Evolutionary conservation across 2,888 invertebrate species (phyloP).

Genomic region (Platycnemis pennipes): DNA sequence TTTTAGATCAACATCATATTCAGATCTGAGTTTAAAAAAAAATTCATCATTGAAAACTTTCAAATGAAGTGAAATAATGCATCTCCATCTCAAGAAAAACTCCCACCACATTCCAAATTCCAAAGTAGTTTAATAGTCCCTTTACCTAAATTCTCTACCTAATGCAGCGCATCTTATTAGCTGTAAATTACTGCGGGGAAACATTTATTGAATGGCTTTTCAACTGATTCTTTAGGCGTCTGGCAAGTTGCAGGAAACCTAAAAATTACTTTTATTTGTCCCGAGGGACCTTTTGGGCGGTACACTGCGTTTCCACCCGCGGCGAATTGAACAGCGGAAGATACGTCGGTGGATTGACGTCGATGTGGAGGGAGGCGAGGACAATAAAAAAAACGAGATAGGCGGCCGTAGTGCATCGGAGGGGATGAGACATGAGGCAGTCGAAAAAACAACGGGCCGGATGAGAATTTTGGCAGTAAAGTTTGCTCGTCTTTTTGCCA

Average conservation of each 20-base stretch:
- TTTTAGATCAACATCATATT: too few relatives aligned
- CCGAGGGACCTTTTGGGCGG: background rate
- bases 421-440: constrained; percentile 25
- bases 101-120: too few relatives aligned
- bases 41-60: too few relatives aligned
- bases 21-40: too few relatives aligned
- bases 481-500: background rate
- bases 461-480: constrained; percentile 43
- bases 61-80: too few relatives aligned
- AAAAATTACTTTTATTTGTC: constrained; percentile 26
- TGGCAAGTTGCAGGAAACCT: background rate
- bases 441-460: background rate
- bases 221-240: background rate
- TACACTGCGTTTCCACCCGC: background rate
- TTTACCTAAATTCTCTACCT: too few relatives aligned
- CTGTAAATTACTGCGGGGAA: background rate
- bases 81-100: too few relatives aligned
- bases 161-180: too few relatives aligned
- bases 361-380: background rate
- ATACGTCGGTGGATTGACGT: background rate
- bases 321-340: background rate
- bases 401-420: background rate
- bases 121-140: too few relatives aligned
- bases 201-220: background rate
- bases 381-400: background rate